Evolutionary conservation across 1,140 invertebrate species (phyloP).

Genomic region (Phocides pigmalion): DNA sequence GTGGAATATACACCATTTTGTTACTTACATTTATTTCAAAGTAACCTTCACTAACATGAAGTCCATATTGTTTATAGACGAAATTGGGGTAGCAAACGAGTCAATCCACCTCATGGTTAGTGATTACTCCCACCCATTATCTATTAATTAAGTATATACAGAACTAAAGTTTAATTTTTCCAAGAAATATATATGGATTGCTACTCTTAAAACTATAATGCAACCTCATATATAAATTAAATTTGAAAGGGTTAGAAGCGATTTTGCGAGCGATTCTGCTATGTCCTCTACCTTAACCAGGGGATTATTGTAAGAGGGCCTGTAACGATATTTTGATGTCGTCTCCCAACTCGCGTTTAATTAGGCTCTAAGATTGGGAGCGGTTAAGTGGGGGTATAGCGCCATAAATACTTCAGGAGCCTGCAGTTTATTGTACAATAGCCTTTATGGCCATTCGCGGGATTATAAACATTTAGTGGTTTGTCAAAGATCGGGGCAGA

Average conservation of each 20-base stretch:
- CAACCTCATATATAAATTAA: no score
- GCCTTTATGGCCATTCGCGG: constrained; percentile 30
- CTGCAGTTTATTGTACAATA: constrained; percentile 36
- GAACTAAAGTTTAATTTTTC: no score
- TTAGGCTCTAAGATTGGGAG: constrained; percentile 39
- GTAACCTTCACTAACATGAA: no score
- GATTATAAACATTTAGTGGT: constrained; percentile 25
- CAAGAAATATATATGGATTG: no score
- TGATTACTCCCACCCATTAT: no score
- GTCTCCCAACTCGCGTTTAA: constrained; percentile 45
- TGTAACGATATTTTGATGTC: constrained; percentile 59
- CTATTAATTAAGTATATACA: no score
- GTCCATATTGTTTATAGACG: no score
- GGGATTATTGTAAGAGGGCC: constrained; percentile 44
- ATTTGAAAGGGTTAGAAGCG: neutral
- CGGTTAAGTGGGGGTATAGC: constrained; percentile 22
- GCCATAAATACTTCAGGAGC: constrained; percentile 47
- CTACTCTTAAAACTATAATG: no score
- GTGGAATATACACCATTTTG: no score
- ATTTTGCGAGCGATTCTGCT: constrained; percentile 3
- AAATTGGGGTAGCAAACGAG: no score
- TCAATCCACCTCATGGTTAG: no score
- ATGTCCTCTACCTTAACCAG: neutral
- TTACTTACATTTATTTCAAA: no score
- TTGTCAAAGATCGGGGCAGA: constrained; percentile 26